Base-by-base conservation (phyloP, 1,140 invertebrate species). In the Ceratoteleas bidentatus region DNA sequence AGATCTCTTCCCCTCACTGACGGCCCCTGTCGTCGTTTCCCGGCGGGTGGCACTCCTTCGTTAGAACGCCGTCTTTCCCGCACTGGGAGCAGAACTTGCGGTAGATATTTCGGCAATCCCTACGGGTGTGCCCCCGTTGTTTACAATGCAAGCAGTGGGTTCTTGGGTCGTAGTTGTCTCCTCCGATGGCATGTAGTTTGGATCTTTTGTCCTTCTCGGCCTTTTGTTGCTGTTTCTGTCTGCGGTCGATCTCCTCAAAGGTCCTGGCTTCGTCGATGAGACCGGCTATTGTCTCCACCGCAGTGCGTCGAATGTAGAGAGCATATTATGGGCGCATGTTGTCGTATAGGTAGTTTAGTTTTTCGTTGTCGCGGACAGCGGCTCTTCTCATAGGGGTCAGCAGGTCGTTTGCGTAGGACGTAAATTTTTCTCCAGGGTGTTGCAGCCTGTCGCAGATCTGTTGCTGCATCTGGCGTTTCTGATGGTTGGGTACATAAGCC, bases 131-230 rank as follows among this genome's bases (percentile, higher is more conserved):
- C 0, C 61, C 61, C 0, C 47, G 61, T 24, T 52, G n/a, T n/a
- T n/a, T n/a, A n/a, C n/a, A n/a, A 6, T 34, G 1, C 61, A 45
- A 64, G 34, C 61, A 64, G 61, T 64, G 45, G 24, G 56, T 58
- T 1, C 4, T 3, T 2, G 11, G 6, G 54, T 57, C 54, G 33
- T 57, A 57, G 33, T 38, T 34, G n/a, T 7, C n/a, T 7, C 6
- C 9, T 9, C 14, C 16, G 36, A 58, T n/a, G n/a, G n/a, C n/a
- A n/a, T n/a, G n/a, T n/a, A n/a, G n/a, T n/a, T n/a, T n/a, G n/a
- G n/a, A n/a, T n/a, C n/a, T n/a, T n/a, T n/a, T n/a, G n/a, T n/a
- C n/a, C 16, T 11, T 54, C 16, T 54, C 16, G 7, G n/a, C 16
- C 16, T 10, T 50, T 50, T 11, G 47, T 14, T 49, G 47, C 9